Base-by-base conservation (phyloP, 2,113 vertebrate species). In the Rhabdomys dilectus region DNA sequence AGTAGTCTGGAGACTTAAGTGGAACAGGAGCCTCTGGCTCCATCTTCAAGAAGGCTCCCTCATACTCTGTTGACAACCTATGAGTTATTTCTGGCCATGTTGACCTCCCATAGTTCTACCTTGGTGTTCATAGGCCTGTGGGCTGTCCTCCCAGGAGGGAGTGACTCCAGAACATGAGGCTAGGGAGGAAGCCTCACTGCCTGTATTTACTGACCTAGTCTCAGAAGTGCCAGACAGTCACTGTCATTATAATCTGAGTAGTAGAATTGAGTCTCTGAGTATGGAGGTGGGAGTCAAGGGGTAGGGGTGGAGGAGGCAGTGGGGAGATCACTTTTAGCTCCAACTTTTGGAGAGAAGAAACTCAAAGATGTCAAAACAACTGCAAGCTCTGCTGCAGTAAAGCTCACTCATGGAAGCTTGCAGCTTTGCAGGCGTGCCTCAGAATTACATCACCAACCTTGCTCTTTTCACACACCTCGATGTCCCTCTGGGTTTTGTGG, bases 271-370 rank as follows among this genome's bases (percentile, higher is more conserved):
- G 29, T 88, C 58, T 91, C 21, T 60, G 73, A 88, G 42, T 91
- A 22, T 36, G 53, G 70, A 21, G 9, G 34, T 36, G 39, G 42
- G 68, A 4, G 60, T 22, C 19, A 17, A 5, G 56, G 56, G 11
- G 15, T 17, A 11, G 16, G 17, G 56, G 56, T 58, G 60, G 60
- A 3, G 22, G 62, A 10, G 24, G 9, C 5, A 29, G 64, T 8
- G 26, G 11, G 64, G 8, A 64, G 64, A 66, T 66, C 48, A 21
- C 51, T 91, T 76, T 93, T 93, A 60, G 39, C 68, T 60, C 4
- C 64, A 89, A 60, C 70, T 64, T 92, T 94, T 51, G 66, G 89
- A 94, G 48, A 34, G 56, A 94, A 58, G 80, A 82, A 22, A 60
- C 53, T 82, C 56, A 82, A 22, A 75, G 48, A 45, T 91, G 87